These are phyloP conservation scores for Drosophila subsilvestris DNA, from an alignment of 2,888 invertebrate genomes.

Conservation along the genomic window DNA sequence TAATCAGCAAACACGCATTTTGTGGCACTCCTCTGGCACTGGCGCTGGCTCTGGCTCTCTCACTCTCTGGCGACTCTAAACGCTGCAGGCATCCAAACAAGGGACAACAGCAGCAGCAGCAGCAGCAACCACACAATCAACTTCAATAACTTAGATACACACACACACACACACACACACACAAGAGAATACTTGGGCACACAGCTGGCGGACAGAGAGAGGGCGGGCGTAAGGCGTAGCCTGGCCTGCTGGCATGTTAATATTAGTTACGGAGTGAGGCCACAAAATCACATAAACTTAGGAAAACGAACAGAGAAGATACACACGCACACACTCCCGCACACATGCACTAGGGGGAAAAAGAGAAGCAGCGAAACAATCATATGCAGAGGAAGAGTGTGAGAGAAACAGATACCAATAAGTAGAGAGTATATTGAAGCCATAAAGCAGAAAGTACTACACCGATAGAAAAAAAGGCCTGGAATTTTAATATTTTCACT, in stretches of 20 bases:
- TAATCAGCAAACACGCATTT: conserved; percentile 62
- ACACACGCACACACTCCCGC: conserved; percentile 1
- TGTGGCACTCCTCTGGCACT: conserved; percentile 41
- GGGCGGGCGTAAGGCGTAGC: background rate
- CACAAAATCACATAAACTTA: conserved; percentile 22
- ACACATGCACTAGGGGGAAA: no score
- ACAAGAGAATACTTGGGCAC: background rate
- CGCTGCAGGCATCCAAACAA: conserved; percentile 43
- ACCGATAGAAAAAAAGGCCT: no score
- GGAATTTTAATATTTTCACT: no score
- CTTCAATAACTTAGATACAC: conserved; percentile 55
- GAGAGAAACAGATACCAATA: no score
- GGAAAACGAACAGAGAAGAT: background rate
- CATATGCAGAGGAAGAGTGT: no score
- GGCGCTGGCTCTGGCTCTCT: background rate
- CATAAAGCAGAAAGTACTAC: no score
- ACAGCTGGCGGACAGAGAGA: conserved; percentile 4
- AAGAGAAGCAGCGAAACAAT: background rate
- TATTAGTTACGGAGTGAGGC: conserved; percentile 43
- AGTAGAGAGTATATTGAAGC: no score
- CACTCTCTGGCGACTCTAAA: background rate
- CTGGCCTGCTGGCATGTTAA: conserved; percentile 53
- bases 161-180: conserved; percentile 18
- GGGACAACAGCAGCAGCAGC: conserved; percentile 20
- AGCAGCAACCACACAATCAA: conserved; percentile 62